Conservation (phyloP, 1,140 invertebrate genomes). For the Aphelinus atriplicis region DNA sequence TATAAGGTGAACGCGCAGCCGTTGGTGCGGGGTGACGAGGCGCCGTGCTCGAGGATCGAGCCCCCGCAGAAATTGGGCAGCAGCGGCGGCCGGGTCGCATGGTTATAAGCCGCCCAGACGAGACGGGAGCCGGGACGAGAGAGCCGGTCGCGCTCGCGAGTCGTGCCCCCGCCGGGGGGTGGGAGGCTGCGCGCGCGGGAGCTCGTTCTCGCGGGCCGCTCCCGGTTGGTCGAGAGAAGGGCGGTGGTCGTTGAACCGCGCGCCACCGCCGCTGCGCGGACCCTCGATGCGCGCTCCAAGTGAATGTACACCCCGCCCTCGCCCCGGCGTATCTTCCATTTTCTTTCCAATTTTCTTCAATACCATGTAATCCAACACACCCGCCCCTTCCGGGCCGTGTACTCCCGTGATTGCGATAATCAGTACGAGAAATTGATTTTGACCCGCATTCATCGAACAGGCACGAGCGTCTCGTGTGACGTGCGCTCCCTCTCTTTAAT, state of each 20-base stretch:
- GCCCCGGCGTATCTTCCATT: neutral
- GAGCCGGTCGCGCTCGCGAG: neutral
- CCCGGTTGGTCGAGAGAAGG: constrained; percentile 61
- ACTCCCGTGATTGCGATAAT: no score
- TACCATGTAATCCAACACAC: neutral
- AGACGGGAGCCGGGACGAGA: neutral
- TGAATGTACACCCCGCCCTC: constrained; percentile 3
- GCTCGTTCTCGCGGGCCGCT: constrained; percentile 9
- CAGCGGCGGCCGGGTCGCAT: no score
- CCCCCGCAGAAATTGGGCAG: no score
- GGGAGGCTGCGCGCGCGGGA: neutral
- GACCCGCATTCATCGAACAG: constrained; percentile 14
- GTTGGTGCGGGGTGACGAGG: no score
- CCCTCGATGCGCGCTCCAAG: constrained; percentile 50
- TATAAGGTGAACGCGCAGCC: no score
- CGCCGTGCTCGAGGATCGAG: no score
- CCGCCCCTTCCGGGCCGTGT: neutral
- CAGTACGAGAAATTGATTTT: neutral
- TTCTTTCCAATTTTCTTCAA: constrained; percentile 4
- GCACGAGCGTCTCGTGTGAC: no score
- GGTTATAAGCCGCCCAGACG: no score
- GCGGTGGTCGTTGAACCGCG: constrained; percentile 66
- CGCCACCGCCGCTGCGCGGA: constrained; percentile 58
- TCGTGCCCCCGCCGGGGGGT: neutral
- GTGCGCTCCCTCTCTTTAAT: no score